These are phyloP conservation scores for Iphiclides podalirius DNA, from an alignment of 2,888 invertebrate species.

Conservation along the genomic window DNA sequence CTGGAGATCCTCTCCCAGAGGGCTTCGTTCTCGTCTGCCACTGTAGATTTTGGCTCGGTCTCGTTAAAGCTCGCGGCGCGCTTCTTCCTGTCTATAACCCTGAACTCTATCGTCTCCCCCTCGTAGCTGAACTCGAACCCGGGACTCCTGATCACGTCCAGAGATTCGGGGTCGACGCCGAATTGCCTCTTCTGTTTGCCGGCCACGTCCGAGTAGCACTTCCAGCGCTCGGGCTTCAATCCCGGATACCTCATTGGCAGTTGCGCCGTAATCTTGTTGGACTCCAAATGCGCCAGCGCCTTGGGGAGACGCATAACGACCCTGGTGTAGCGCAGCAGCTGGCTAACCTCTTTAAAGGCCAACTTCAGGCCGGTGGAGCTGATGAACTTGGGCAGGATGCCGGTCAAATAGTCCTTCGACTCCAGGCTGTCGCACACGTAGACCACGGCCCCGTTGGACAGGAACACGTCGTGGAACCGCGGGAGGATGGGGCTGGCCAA, in stretches of 20 bases:
- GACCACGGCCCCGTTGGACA: constrained; percentile 69
- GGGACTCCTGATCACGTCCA: constrained; percentile 58
- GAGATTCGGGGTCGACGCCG: constrained; percentile 65
- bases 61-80: constrained; percentile 55
- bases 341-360: constrained; percentile 55
- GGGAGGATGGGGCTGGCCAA: constrained; percentile 63
- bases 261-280: constrained; percentile 50
- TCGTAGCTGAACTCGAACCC: constrained; percentile 57
- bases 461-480: constrained; percentile 65
- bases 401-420: constrained; percentile 63
- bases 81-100: constrained; percentile 65
- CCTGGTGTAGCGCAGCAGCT: constrained; percentile 61
- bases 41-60: constrained; percentile 23
- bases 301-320: constrained; percentile 60
- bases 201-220: constrained; percentile 65
- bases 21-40: constrained; percentile 32
- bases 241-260: constrained; percentile 51
- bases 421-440: constrained; percentile 71
- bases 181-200: constrained; percentile 71
- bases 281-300: constrained; percentile 58
- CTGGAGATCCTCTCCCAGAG: constrained; percentile 46
- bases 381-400: constrained; percentile 60
- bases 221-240: constrained; percentile 67
- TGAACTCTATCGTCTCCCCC: constrained; percentile 51
- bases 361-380: constrained; percentile 62